These are phyloP conservation scores for Bombus terrestris DNA, from an alignment of 1,140 invertebrate genomes.

Conservation along the genomic window DNA sequence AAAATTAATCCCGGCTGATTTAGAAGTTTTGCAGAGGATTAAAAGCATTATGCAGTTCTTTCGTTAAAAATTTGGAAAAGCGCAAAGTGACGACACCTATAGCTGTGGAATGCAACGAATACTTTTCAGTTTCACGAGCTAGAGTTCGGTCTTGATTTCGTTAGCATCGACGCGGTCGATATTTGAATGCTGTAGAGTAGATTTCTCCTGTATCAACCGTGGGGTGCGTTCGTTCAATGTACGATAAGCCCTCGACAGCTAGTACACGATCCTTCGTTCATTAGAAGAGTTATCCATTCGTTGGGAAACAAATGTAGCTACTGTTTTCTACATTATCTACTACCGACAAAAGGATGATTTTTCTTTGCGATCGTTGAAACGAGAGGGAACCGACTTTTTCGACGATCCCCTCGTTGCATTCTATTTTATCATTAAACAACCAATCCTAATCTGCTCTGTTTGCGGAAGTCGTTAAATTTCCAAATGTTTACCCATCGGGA, in stretches of 20 bases:
- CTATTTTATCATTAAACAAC: background rate
- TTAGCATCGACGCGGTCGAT: background rate
- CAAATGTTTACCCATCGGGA: conserved; percentile 11
- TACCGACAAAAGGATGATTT: background rate
- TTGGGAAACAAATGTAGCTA: too few species aligned
- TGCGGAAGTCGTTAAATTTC: background rate
- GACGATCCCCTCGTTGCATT: background rate
- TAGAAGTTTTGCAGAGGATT: background rate
- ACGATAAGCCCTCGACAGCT: background rate
- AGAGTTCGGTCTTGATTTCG: background rate
- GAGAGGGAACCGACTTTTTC: background rate
- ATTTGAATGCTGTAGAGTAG: background rate
- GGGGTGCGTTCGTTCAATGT: background rate
- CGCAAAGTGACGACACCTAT: background rate
- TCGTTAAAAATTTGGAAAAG: background rate
- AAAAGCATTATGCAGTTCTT: background rate
- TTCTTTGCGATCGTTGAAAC: too few species aligned
- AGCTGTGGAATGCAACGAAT: background rate
- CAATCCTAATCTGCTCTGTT: background rate
- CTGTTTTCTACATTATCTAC: background rate
- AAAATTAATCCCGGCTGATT: background rate
- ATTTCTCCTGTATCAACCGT: background rate
- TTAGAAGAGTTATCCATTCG: too few species aligned
- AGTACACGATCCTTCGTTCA: background rate
- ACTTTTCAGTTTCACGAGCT: background rate